Base-by-base conservation (phyloP, 2,888 invertebrate species). In the Eristalis pertinax region DNA sequence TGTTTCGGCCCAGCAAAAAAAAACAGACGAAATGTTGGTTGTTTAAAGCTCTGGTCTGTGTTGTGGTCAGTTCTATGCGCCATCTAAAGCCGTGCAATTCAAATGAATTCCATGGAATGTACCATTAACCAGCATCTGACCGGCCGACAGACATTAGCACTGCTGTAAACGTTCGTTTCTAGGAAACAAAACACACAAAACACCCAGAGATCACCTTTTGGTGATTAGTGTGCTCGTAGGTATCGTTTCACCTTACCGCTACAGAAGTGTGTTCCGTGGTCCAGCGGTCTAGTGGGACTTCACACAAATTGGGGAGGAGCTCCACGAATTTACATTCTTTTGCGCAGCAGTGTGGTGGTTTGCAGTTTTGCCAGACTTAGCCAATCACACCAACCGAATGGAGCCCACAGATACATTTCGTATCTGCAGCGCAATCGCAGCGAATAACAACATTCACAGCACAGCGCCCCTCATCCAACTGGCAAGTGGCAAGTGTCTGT, bases 41-140 rank as follows among this genome's bases (percentile, higher is more conserved):
- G 56, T 29, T 35, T 26, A 73, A 32, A 65, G 22, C 22, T 35
- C 24, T 11, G 62, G 41, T n/a, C 22, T 13, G 35, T 19, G n/a
- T n/a, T n/a, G n/a, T 7, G 64, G 65, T 79, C 72, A 29, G 10
- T 5, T 32, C 32, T 32, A 32, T 62, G 72, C 60, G 72, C 64
- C 32, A 65, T 19, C 19, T 4, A 19, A 41, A 73, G 62, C 64
- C 72, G 65, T 79, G 82, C 78, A 78, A 77, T 82, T 82, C 73
- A 75, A 83, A 74, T 56, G 62, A 80, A 63, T 80, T 80, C 74
- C 68, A 67, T 65, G 74, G 83, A 86, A 86, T 78, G 86, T 86
- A 70, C 83, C 83, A 86, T 86, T 86, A 78, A 82, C 50, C 63
- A 80, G 60, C 22, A 13, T 63, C 29, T 38, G 38, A 65, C 60